phyloP scores from a whole-genome alignment of 2,113 vertebrate genomes.

The Centropus bengalensis region DNA sequence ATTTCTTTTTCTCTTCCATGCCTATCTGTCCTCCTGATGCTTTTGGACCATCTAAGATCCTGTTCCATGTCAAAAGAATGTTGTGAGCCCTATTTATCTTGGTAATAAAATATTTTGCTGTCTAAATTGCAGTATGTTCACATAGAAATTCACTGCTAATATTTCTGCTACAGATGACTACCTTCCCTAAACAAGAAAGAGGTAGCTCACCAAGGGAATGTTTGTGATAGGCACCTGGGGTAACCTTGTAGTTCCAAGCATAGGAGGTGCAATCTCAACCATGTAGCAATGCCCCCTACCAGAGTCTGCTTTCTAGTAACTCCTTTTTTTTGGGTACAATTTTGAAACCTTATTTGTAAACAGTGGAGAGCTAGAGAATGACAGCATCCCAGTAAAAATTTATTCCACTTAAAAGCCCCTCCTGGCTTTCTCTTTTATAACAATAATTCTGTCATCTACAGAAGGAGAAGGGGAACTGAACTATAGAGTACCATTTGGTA shows the following conservation, averaged over 20 bases:
- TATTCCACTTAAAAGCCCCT: neutral
- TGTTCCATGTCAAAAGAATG: neutral
- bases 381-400: neutral
- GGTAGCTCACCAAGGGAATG: rapidly evolving
- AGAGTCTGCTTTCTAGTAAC: neutral
- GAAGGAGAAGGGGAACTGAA: neutral
- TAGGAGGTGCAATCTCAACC: neutral
- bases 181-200: neutral
- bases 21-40: neutral
- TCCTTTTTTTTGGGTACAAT: neutral
- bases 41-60: neutral
- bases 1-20: neutral
- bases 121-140: neutral
- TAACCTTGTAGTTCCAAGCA: neutral
- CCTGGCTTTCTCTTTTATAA: neutral
- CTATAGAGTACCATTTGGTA: neutral
- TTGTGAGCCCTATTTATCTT: neutral
- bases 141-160: neutral
- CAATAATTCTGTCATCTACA: neutral
- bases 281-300: rapidly evolving
- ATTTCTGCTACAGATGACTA: neutral
- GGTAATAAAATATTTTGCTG: neutral
- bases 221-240: neutral
- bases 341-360: neutral
- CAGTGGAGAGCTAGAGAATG: neutral